Evolutionary conservation across 2,888 invertebrate genomes (phyloP), one percentile per base, ranked within the genome.

Genomic region (Acronicta aceris): DNA sequence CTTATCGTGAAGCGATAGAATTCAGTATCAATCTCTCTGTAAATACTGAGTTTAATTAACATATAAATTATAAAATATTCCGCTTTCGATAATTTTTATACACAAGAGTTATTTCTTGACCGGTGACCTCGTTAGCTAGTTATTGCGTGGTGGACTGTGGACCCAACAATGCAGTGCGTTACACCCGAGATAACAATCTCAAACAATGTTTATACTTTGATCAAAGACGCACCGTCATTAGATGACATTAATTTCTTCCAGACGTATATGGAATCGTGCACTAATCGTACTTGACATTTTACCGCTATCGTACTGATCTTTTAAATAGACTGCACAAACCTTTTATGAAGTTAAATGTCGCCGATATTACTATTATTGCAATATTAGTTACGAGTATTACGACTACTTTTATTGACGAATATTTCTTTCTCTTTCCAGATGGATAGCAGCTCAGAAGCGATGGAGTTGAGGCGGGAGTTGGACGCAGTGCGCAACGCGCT

Each of bases 401-500:
- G 17, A 38, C 36, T 38, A 27, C 63, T 61, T 70, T 58, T 62
- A 73, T 59, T 80, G 61, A 75, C 65, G 56, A 57, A 43, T 30
- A 46, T 52, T 73, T 87, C 81, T 85, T 78, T 79, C 76, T 83
- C 58, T 72, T 96, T 96, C 41, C 95, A 97, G 97, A 96, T 96
- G 95, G 96, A 96, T 87, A 95, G 95, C 87, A 96, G 96, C 76
- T 94, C 95, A 59, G 95, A 96, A 80, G 95, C 96, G 70, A 92
- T 95, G 85, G 94, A 95, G 81, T 85, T 96, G 74, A 90, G 95
- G 74, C 93, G 95, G 65, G 97, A 97, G 91, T 89, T 97, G 78
- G 96, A 96, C 80, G 95, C 96, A 56, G 96, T 96, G 15, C 96
- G 96, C 74, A 96, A 95, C 73, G 96, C 96, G 57, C 90, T 97